These are phyloP conservation scores for Plutomurus gul DNA, from an alignment of 1,140 invertebrate genomes.

Conservation along the genomic window DNA sequence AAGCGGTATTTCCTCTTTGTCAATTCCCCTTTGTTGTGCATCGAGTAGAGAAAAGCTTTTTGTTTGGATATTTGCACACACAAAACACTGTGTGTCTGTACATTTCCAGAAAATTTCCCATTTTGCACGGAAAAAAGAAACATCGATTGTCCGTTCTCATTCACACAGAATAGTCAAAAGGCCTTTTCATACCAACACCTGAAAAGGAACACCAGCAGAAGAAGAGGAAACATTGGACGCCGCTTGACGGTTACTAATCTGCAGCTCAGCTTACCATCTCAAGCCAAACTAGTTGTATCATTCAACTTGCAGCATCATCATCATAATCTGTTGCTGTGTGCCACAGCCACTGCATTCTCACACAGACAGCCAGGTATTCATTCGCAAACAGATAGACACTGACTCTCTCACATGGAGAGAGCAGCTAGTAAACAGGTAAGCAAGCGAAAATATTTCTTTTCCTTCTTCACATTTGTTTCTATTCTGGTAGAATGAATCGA, in stretches of 20 bases:
- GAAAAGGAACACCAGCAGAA: too few relatives aligned
- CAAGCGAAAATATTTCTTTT: background rate
- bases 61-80: too few relatives aligned
- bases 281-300: background rate
- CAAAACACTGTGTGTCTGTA: too few relatives aligned
- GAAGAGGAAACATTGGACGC: background rate
- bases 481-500: constrained; percentile 45
- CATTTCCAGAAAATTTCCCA: too few relatives aligned
- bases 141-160: too few relatives aligned
- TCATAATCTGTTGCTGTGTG: constrained; percentile 19
- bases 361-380: too few relatives aligned
- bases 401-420: background rate
- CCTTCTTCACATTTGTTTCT: constrained; percentile 41
- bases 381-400: background rate
- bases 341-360: background rate
- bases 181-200: too few relatives aligned
- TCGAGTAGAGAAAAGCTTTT: too few relatives aligned
- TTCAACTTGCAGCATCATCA: background rate
- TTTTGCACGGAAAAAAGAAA: too few relatives aligned
- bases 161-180: too few relatives aligned
- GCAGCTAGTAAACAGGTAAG: background rate
- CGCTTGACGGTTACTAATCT: background rate
- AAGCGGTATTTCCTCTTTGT: too few relatives aligned
- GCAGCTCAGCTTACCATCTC: background rate
- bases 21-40: too few relatives aligned